Evolutionary conservation across 2,888 invertebrate species (phyloP), one percentile per base, ranked within the genome.

Genomic region (Andrena chrysosceles): DNA sequence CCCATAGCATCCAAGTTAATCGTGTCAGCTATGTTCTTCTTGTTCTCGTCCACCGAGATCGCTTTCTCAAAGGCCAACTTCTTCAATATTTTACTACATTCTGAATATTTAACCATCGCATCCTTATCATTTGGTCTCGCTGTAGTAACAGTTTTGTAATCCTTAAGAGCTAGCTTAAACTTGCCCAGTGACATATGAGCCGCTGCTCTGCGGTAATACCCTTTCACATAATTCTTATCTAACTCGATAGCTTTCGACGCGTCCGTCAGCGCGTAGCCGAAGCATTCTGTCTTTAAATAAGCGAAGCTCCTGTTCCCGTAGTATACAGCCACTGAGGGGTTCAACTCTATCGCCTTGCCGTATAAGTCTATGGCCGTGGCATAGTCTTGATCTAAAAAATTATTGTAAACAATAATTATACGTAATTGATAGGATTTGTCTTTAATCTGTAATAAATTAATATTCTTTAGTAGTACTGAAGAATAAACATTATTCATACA

Each of bases 121-220:
- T 99, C 99, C 93, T 97, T 97, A 94, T 99, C 99, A 94, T 96
- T 97, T 87, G 99, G 99, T 91, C 97, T 96, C 77, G 97, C 97
- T 95, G 98, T 99, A 86, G 97, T 97, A 87, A 99, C 99, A 97
- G 97, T 97, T 96, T 99, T 99, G 95, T 98, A 99, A 95, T 99
- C 99, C 94, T 97, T 97, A 87, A 99, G 95, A 10, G 99, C 99
- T 94, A 97, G 95, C 95, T 99, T 99, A 94, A 98, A 99, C 95
- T 99, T 99, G 88, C 99, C 99, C 92, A 99, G 94, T 33, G 99
- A 98, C 99, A 99, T 99, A 92, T 99, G 96, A 48, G 99, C 97
- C 1, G 98, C 98, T 0, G 99, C 99, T 92, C 99, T 95, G 91
- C 99, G 96, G 94, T 99, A 99, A 94, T 99, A 99, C 0, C 99